Base-by-base conservation (phyloP, 2,888 invertebrate genomes). In the Eupeodes luniger region DNA sequence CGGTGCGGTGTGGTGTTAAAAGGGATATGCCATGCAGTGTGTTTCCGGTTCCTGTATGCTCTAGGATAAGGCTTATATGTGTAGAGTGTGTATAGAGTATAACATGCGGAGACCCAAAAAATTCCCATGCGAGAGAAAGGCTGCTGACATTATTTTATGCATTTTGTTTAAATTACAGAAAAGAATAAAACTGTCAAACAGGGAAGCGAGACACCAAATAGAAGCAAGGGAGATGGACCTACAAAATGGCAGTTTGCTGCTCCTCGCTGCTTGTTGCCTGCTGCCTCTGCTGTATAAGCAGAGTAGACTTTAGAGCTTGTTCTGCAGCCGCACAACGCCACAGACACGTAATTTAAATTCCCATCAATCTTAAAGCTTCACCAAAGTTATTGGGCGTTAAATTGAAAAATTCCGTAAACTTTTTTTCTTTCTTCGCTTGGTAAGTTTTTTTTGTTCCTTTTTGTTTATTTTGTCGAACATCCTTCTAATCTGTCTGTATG, bases 311-410 rank as follows among this genome's bases (percentile, higher is more conserved):
- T 59, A 55, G 53, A 53, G 69, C 55, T 55, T 19, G 27, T 27
- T 55, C 40, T 77, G 81, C 81, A 77, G 72, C 87, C 87, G 84
- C 87, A 81, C 84, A 89, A 90, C 83, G 87, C 90, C 90, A 90
- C 90, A 90, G 90, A 90, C 90, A 90, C 90, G 90, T 90, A 90
- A 90, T 90, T 90, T 90, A 90, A 90, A 90, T 90, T 90, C 90
- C 90, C 90, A 90, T 90, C 90, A 90, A 90, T 90, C 90, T 90
- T 90, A 90, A 90, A 90, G 89, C 89, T 90, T 90, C 86, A 89
- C 89, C 90, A 90, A 90, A 90, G 89, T 90, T 90, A 90, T 90
- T 90, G 90, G 90, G 90, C 90, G 90, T 90, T 90, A 90, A 90
- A 90, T 90, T 90, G 90, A 90, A 90, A 90, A 90, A 90, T 90